These are phyloP conservation scores for Oreochromis tanganicae DNA, from an alignment of 2,113 vertebrate genomes.

Conservation along the genomic window DNA sequence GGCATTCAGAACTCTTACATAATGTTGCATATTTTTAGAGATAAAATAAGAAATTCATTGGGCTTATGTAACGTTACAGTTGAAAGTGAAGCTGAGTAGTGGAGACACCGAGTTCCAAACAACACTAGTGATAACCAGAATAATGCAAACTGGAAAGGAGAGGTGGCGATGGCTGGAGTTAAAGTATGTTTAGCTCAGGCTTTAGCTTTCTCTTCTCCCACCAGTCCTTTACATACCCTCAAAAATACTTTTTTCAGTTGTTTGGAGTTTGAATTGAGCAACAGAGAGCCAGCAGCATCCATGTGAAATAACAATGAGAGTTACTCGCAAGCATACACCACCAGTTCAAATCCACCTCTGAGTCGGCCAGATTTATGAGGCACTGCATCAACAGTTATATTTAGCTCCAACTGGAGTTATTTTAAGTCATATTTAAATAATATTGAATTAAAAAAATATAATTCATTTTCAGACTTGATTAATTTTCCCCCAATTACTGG, in stretches of 20 bases:
- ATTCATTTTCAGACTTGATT: not conserved
- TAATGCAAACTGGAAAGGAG: not conserved
- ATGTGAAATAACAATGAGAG: slow-evolving; percentile 11
- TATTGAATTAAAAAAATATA: no score
- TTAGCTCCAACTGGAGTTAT: not conserved
- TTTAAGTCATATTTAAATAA: not conserved
- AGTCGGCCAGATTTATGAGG: not conserved
- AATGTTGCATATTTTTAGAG: not conserved
- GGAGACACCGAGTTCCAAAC: not conserved
- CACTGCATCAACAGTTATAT: not conserved
- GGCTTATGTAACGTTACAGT: not conserved
- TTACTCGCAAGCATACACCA: not conserved
- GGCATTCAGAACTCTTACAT: not conserved
- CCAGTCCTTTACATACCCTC: not conserved
- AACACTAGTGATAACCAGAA: not conserved
- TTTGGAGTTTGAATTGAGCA: not conserved
- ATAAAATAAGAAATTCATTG: not conserved
- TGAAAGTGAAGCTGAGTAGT: not conserved
- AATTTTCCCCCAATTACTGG: not conserved
- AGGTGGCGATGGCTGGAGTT: not conserved
- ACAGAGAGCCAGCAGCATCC: not conserved
- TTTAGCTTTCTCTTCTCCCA: not conserved
- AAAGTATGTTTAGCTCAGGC: not conserved
- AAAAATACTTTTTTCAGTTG: not conserved
- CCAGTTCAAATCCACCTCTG: not conserved